A percentile compares a stretch with the other conserved stretches of the same genome.
Conservation (phyloP, 2,888 invertebrate species). For the Ganaspis brasiliensis region DNA sequence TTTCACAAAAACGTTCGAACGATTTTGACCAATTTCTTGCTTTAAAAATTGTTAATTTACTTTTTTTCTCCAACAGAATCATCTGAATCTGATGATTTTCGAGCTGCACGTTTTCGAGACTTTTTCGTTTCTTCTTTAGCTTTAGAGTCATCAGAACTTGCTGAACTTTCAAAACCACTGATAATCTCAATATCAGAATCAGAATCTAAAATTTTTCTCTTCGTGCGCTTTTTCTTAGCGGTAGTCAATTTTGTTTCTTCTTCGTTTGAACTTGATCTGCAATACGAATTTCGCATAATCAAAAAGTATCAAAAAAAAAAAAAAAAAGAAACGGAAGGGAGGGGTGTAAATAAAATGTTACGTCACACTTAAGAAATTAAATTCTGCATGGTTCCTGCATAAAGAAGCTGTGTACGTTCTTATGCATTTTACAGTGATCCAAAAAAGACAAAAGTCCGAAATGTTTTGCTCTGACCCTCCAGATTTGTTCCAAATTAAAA, state of each 20-base stretch:
- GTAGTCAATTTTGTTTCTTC: slow-evolving; percentile 38
- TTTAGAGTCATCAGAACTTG: slow-evolving; percentile 37
- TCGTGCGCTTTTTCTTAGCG: slow-evolving; percentile 58
- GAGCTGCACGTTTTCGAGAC: slow-evolving; percentile 53
- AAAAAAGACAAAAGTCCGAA: no score
- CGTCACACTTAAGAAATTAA: no score
- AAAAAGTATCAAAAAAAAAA: not conserved
- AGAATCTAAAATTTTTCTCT: slow-evolving; percentile 68
- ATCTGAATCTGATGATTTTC: slow-evolving; percentile 71
- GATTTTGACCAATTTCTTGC: no score
- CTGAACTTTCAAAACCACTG: slow-evolving; percentile 58
- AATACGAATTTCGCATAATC: slow-evolving; percentile 1
- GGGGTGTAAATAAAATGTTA: no score
- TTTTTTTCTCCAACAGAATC: slow-evolving; percentile 66
- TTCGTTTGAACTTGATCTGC: slow-evolving; percentile 56
- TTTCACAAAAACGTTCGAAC: no score
- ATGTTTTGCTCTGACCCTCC: no score
- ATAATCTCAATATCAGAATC: slow-evolving; percentile 67
- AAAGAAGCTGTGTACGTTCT: no score
- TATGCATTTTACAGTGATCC: no score
- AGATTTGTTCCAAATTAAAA: no score
- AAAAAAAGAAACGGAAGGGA: no score
- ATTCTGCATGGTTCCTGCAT: no score
- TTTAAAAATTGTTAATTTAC: slow-evolving; percentile 56
- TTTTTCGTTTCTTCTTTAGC: slow-evolving; percentile 61